Base-by-base conservation (phyloP, 2,797 vertebrate species). In the Sternotherus odoratus region DNA sequence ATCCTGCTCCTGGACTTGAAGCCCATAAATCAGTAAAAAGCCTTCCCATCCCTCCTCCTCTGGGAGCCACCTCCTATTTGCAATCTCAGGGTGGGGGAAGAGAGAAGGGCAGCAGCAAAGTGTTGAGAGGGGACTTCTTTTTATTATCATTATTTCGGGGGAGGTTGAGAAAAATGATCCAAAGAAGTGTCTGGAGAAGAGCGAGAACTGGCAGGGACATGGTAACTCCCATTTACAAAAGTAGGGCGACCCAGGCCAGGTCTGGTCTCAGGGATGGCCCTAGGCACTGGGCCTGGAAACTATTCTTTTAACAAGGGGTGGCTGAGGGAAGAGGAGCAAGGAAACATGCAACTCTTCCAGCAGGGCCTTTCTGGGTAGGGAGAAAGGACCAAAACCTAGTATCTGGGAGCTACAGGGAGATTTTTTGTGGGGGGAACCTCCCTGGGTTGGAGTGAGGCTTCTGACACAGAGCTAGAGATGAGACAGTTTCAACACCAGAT, bases 321-420 rank as follows among this genome's bases (percentile, higher is more conserved):
- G 77, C 91, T 91, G 93, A 90, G 79, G 66, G 82, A 91, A 95
- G 33, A 0, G 10, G 88, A 95, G 86, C 1, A 6, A 96, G 83
- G 57, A 95, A 79, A 79, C 48, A 81, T 81, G n/a, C 51, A n/a
- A 8, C 69, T 79, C 77, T 89, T 94, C 83, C 83, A 89, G 77
- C 54, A 92, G 84, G 51, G 21, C 51, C 86, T 92, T 74, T 79
- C 23, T 46, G 1, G 6, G 78, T 66, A 93, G 74, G 69, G 85
- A 82, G 74, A 91, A 90, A 43, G 83, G 43, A 66, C 82, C 92
- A 91, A 94, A 96, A 96, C 83, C 77, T 85, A 91, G 85, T 88
- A 82, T 46, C 82, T 93, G 83, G 15, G n/a, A 94, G 91, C 91
- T 96, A 50, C 94, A 92, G 94, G 90, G 77, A 30, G 80, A 95